Conservation (phyloP, 2,888 invertebrate species). For the Meandrusa payeni region DNA sequence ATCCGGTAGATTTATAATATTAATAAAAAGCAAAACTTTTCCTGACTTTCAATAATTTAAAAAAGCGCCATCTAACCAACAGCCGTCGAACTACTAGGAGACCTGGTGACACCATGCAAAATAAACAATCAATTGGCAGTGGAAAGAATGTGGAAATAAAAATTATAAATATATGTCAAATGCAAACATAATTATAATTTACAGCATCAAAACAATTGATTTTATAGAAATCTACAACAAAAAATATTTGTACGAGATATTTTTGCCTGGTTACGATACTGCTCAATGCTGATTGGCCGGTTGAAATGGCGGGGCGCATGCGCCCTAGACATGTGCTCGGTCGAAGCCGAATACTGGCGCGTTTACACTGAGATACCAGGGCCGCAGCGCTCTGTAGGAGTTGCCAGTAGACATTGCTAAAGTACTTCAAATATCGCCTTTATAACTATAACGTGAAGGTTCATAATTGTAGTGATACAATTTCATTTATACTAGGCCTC, state of each 20-base stretch:
- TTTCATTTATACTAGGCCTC: constrained; percentile 52
- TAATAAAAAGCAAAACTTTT: no score
- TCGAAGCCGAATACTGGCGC: constrained; percentile 78
- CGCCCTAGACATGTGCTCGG: constrained; percentile 66
- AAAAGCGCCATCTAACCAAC: constrained; percentile 69
- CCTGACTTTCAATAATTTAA: constrained; percentile 50
- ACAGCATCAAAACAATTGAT: constrained; percentile 29
- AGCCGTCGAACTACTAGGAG: constrained; percentile 52
- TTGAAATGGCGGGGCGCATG: constrained; percentile 72
- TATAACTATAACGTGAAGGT: constrained; percentile 29
- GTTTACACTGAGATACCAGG: constrained; percentile 76
- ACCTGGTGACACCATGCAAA: constrained; percentile 27
- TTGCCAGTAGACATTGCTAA: constrained; percentile 36
- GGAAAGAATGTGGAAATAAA: no score
- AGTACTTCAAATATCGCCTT: constrained; percentile 33
- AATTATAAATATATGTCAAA: no score
- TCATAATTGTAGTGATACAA: constrained; percentile 29
- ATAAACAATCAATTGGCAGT: constrained; percentile 35
- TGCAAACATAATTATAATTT: no score
- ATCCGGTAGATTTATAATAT: no score
- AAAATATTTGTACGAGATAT: constrained; percentile 39
- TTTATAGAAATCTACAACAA: constrained; percentile 23
- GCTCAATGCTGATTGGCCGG: constrained; percentile 68
- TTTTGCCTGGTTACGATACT: constrained; percentile 44
- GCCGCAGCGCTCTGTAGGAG: constrained; percentile 74